Conservation (phyloP, 2,888 invertebrate genomes). For the Heteropelma amictum region DNA sequence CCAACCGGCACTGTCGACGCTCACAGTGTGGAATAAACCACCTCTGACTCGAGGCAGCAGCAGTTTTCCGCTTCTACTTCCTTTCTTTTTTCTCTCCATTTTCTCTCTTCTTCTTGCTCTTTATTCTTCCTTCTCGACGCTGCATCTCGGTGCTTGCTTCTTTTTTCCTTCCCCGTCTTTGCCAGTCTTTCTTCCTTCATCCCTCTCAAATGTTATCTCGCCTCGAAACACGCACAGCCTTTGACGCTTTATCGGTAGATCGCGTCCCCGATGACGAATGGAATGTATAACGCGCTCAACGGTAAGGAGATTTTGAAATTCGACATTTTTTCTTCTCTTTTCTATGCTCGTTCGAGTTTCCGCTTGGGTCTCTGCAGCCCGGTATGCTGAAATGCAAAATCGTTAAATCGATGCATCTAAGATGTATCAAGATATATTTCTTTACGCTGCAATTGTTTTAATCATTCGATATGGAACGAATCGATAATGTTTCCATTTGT, state of each 20-base stretch:
- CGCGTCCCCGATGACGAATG: slow-evolving; percentile 8
- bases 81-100: slow-evolving; percentile 43
- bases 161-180: slow-evolving; percentile 34
- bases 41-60: slow-evolving; percentile 51
- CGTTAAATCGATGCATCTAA: no score
- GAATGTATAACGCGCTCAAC: slow-evolving; percentile 8
- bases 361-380: neutral
- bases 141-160: slow-evolving; percentile 12
- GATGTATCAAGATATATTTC: no score
- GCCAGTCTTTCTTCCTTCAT: slow-evolving; percentile 50
- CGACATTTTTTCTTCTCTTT: neutral
- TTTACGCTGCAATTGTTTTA: neutral
- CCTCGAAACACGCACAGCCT: slow-evolving; percentile 22
- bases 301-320: neutral
- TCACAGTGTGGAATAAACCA: slow-evolving; percentile 60
- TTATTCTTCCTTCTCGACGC: slow-evolving; percentile 29
- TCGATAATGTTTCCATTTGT: neutral
- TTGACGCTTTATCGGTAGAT: slow-evolving; percentile 29
- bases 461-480: neutral
- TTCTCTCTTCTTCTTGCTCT: slow-evolving; percentile 5
- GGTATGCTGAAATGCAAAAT: neutral
- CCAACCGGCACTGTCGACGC: slow-evolving; percentile 62
- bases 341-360: neutral
- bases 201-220: slow-evolving; percentile 26
- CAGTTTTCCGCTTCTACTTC: slow-evolving; percentile 57